phyloP scores from a whole-genome alignment of 1,140 invertebrate genomes.

The Hyphantria cunea region DNA sequence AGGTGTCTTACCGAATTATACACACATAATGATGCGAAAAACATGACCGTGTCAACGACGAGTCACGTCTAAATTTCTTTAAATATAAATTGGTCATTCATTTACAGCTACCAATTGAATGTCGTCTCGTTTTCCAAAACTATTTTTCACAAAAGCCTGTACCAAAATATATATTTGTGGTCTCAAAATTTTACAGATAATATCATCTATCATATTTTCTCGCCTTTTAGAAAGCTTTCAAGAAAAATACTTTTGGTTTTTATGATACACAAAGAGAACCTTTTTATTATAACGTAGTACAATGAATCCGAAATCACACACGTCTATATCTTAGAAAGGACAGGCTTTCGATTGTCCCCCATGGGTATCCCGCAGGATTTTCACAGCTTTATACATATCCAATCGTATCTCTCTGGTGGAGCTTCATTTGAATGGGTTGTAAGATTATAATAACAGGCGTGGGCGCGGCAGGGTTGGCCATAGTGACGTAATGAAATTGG shows the following conservation, averaged over 20 bases:
- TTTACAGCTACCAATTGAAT: too few species aligned
- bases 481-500: conserved; percentile 19
- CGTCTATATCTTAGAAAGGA: conserved; percentile 32
- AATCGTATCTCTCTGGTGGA: conserved; percentile 25
- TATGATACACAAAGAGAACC: conserved; percentile 31
- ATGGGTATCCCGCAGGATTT: conserved; percentile 32
- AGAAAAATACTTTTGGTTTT: conserved; percentile 31
- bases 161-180: too few species aligned
- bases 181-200: not conserved
- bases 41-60: too few species aligned
- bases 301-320: conserved; percentile 34
- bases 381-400: conserved; percentile 34
- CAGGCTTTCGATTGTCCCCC: conserved; percentile 36
- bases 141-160: too few species aligned
- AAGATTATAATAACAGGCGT: conserved; percentile 44
- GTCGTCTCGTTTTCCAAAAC: too few species aligned
- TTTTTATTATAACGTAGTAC: conserved; percentile 29
- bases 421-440: conserved; percentile 42
- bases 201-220: conserved; percentile 13
- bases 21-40: too few species aligned
- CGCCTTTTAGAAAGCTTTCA: conserved; percentile 14
- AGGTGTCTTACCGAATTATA: too few species aligned
- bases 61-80: too few species aligned
- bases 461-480: conserved; percentile 7
- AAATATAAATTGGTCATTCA: too few species aligned